Conservation (phyloP, 2,113 vertebrate genomes). For the Tragelaphus scriptus region DNA sequence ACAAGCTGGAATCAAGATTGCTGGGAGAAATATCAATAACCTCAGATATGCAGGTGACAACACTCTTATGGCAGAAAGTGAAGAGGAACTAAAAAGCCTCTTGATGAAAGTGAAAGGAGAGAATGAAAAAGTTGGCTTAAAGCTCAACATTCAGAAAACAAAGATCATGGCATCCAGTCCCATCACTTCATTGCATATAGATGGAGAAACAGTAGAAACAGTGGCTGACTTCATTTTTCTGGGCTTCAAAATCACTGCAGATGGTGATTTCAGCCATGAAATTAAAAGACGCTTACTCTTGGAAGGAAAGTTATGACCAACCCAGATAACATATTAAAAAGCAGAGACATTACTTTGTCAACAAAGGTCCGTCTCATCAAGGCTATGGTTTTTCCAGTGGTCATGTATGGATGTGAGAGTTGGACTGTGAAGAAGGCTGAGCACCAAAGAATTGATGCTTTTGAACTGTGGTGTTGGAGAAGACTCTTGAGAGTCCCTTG, state of each 20-base stretch:
- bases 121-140: not conserved
- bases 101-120: not conserved
- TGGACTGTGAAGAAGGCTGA: not conserved
- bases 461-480: not conserved
- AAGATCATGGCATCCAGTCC: not conserved
- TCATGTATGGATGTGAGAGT: not conserved
- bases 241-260: not conserved
- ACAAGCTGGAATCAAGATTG: not conserved
- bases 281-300: fast-evolving
- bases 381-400: not conserved
- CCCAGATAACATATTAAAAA: not conserved
- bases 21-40: not conserved
- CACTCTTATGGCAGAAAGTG: not conserved
- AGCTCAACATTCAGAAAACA: not conserved
- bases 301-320: not conserved
- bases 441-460: fast-evolving
- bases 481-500: not conserved
- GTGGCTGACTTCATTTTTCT: not conserved
- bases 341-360: not conserved
- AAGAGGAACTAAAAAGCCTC: not conserved
- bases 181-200: not conserved
- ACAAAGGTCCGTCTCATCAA: fast-evolving
- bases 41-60: not conserved
- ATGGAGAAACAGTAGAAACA: not conserved
- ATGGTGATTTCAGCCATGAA: not conserved